Conservation (phyloP, 2,113 vertebrate genomes). For the Octodon degus region DNA sequence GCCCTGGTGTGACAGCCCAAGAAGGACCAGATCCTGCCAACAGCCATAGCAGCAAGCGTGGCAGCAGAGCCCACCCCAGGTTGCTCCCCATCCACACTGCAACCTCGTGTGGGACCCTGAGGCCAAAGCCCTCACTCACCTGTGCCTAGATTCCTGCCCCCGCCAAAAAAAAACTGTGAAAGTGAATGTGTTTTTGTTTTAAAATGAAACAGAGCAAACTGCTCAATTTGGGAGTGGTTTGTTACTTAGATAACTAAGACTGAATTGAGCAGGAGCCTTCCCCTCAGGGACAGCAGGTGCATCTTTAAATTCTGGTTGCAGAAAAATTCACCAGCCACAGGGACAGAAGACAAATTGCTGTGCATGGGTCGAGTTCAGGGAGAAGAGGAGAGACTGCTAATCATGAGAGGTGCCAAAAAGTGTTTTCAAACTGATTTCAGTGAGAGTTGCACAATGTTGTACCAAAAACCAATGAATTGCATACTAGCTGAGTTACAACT, state of each 20-base stretch:
- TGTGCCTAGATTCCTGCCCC: neutral
- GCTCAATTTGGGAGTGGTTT: neutral
- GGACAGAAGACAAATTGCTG: neutral
- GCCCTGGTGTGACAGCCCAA: neutral
- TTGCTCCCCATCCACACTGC: neutral
- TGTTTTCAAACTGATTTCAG: neutral
- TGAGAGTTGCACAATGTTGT: neutral
- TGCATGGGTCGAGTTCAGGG: neutral
- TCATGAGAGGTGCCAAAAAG: neutral
- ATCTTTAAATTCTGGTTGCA: slow-evolving; percentile 2
- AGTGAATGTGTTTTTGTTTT: neutral
- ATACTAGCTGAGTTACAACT: neutral
- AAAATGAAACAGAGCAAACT: neutral
- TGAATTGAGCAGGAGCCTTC: neutral
- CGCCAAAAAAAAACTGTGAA: neutral
- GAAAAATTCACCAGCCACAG: neutral
- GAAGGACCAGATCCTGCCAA: neutral
- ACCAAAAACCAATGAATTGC: neutral
- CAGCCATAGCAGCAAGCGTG: neutral
- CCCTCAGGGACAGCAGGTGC: neutral
- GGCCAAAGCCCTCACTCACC: neutral
- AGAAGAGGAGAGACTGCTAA: neutral
- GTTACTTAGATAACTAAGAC: neutral
- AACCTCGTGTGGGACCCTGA: neutral
- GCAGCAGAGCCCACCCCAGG: neutral